These are phyloP conservation scores for Meiosimyza decipiens DNA, from an alignment of 2,888 invertebrate species.

Conservation along the genomic window DNA sequence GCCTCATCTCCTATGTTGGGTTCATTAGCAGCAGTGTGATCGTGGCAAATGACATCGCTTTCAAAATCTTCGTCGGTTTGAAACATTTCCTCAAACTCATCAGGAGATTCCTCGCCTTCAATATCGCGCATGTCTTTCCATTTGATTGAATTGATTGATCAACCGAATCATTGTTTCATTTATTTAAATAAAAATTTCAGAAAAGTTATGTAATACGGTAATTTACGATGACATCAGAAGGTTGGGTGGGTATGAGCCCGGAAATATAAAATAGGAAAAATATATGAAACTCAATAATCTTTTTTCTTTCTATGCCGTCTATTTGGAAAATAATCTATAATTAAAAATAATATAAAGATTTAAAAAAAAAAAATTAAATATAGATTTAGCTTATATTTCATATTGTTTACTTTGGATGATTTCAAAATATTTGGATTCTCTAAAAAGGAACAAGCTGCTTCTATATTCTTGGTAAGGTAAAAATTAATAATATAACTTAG, in stretches of 20 bases:
- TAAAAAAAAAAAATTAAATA: conserved; percentile 29
- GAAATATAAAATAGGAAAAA: conserved; percentile 28
- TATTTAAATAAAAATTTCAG: not conserved
- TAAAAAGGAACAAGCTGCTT: no score
- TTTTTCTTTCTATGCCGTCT: conserved; percentile 59
- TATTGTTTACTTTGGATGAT: no score
- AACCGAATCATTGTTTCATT: not conserved
- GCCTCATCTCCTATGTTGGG: not conserved
- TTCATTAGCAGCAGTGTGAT: not conserved
- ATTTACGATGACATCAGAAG: conserved; percentile 34
- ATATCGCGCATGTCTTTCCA: conserved; percentile 56
- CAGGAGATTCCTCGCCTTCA: conserved; percentile 57
- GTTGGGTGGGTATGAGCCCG: not conserved
- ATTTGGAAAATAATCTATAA: conserved; percentile 64
- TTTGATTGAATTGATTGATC: not conserved
- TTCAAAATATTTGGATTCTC: no score
- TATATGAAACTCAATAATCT: conserved; percentile 30
- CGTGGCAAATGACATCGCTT: not conserved
- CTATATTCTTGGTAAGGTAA: no score
- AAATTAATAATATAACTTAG: no score
- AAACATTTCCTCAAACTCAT: conserved; percentile 51
- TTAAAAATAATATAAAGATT: conserved; percentile 26
- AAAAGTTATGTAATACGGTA: conserved; percentile 9
- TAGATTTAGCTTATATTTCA: no score
- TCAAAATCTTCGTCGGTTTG: conserved; percentile 51